Evolutionary conservation across 2,888 invertebrate genomes (phyloP).

Genomic region (Drosophila falleni): DNA sequence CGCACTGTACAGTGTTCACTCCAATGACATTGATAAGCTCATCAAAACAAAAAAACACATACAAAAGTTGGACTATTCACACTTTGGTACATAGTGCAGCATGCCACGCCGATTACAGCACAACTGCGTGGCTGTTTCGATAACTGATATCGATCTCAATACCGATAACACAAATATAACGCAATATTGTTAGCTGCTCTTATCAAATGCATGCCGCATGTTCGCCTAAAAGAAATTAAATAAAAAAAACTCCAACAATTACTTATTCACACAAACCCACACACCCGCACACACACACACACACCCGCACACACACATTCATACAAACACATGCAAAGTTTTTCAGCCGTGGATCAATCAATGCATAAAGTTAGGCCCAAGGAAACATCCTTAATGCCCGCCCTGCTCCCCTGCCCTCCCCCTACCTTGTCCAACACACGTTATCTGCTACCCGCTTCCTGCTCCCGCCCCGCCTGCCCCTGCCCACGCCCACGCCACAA

Average conservation of each 20-base stretch:
- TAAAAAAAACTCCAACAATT: slow-evolving; percentile 4
- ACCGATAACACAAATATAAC: slow-evolving; percentile 43
- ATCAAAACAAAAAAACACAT: slow-evolving; percentile 25
- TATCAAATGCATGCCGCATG: slow-evolving; percentile 59
- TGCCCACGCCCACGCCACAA: not conserved
- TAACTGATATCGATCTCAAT: slow-evolving; percentile 44
- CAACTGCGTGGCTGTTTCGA: slow-evolving; percentile 27
- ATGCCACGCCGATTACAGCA: slow-evolving; percentile 35
- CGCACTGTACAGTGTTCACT: slow-evolving; percentile 19
- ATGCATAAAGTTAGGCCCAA: slow-evolving; percentile 23
- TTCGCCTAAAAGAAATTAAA: not conserved
- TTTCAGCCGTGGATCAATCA: slow-evolving; percentile 40
- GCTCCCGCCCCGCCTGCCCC: not conserved
- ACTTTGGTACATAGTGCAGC: slow-evolving; percentile 33
- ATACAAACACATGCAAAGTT: slow-evolving; percentile 29
- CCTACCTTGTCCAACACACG: slow-evolving; percentile 2
- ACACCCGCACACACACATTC: slow-evolving; percentile 2
- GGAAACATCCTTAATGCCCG: slow-evolving; percentile 7
- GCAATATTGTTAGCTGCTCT: slow-evolving; percentile 43
- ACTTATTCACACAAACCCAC: slow-evolving; percentile 6
- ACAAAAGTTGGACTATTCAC: slow-evolving; percentile 3
- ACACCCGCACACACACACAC: slow-evolving; percentile 14
- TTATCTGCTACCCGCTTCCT: slow-evolving; percentile 2
- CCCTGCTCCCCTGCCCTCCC: not conserved
- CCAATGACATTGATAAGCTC: slow-evolving; percentile 44